phyloP scores from a whole-genome alignment of 2,797 vertebrate species.

The Ptychobarbus kaznakovi region DNA sequence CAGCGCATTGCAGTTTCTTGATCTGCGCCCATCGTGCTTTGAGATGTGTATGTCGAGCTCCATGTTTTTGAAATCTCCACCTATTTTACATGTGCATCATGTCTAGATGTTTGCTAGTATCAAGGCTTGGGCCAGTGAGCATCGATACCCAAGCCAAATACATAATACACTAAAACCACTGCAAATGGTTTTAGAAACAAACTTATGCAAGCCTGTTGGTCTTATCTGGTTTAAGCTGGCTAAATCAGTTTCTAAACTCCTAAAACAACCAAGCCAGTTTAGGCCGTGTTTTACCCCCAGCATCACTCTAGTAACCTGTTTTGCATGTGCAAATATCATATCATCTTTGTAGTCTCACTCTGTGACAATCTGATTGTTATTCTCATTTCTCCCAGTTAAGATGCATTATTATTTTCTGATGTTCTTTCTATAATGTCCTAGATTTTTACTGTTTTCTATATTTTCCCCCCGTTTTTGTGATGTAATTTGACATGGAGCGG shows the following conservation, averaged over 20 bases:
- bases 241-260: neutral
- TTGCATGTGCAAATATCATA: neutral
- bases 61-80: neutral
- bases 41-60: neutral
- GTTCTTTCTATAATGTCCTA: neutral
- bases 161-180: neutral
- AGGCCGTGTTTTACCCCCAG: neutral
- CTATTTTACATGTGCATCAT: neutral
- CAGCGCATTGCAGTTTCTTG: slow-evolving; percentile 14
- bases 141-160: neutral
- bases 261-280: neutral
- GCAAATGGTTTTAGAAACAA: neutral
- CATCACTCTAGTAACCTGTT: neutral
- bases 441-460: neutral
- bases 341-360: neutral
- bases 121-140: neutral
- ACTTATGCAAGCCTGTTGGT: neutral
- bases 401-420: neutral
- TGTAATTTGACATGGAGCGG: neutral
- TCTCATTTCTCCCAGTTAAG: neutral
- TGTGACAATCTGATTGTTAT: neutral
- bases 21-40: neutral
- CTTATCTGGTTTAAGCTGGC: neutral
- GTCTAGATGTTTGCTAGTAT: neutral
- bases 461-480: neutral